Evolutionary conservation across 2,797 vertebrate species (phyloP).

Genomic region (Stomatorhinus walkeri): DNA sequence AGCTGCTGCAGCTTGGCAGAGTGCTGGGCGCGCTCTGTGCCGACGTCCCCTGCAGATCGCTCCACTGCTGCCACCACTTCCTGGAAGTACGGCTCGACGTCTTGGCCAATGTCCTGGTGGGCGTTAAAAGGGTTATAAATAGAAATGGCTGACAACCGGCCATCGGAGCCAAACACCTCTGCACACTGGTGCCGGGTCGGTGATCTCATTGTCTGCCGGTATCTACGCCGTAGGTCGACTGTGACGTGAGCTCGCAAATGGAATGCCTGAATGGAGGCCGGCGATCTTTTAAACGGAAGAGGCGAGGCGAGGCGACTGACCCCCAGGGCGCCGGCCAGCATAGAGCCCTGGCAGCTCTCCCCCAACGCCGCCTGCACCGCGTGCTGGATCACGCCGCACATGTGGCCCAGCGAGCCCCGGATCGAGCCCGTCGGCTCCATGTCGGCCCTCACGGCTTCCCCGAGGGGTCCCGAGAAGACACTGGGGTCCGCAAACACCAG

Average conservation of each 20-base stretch:
- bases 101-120: conserved; percentile 64
- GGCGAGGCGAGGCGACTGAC: conserved; percentile 45
- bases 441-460: conserved; percentile 59
- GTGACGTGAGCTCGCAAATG: not conserved
- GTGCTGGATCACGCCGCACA: conserved; percentile 54
- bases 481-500: conserved; percentile 82
- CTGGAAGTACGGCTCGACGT: conserved; percentile 72
- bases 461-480: conserved; percentile 70
- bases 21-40: conserved; percentile 41
- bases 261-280: not conserved
- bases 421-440: conserved; percentile 47
- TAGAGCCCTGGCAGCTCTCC: conserved; percentile 36
- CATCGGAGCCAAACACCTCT: conserved; percentile 27
- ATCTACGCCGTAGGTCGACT: not conserved
- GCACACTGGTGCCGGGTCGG: not conserved
- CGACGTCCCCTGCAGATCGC: conserved; percentile 47
- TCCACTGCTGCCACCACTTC: conserved; percentile 70
- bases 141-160: not conserved
- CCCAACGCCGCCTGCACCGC: conserved; percentile 62
- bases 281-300: not conserved
- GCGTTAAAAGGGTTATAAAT: conserved; percentile 26
- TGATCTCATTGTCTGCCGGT: not conserved
- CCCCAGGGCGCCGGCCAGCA: conserved; percentile 57
- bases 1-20: conserved; percentile 60
- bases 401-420: conserved; percentile 39